A percentile compares a stretch with the other conserved stretches of the same genome.
Conservation (phyloP, 2,113 vertebrate species). For the Tursiops truncatus region DNA sequence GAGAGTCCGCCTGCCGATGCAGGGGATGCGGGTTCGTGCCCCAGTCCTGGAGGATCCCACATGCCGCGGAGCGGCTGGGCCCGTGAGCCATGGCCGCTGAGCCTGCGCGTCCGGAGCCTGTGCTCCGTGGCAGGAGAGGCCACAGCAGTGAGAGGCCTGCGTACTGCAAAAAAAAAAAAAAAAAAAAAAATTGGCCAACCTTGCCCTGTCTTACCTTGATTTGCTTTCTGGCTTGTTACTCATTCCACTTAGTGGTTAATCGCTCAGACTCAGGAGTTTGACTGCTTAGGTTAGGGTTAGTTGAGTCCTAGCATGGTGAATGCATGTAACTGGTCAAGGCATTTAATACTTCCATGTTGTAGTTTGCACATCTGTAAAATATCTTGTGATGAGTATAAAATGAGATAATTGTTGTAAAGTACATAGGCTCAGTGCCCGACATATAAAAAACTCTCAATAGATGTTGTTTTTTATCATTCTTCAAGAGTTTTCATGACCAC, state of each 20-base stretch:
- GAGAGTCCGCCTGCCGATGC: too few species aligned
- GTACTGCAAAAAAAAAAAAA: too few species aligned
- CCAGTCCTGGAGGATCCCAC: fast-evolving
- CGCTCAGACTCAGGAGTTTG: not conserved
- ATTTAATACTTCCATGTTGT: not conserved
- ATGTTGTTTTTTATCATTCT: not conserved
- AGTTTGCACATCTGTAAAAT: not conserved
- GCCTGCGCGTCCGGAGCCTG: too few species aligned
- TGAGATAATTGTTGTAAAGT: not conserved
- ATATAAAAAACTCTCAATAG: not conserved
- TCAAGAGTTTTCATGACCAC: not conserved
- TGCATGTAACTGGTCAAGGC: not conserved
- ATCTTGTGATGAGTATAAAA: not conserved
- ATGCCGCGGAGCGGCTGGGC: fast-evolving
- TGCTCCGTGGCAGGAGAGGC: too few species aligned
- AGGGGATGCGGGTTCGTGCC: too few species aligned
- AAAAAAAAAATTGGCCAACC: too few species aligned
- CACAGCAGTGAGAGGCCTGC: too few species aligned
- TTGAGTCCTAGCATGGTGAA: not conserved
- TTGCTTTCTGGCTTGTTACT: not conserved
- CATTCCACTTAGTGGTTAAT: not conserved
- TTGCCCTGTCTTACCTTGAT: not conserved
- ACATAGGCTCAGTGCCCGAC: not conserved
- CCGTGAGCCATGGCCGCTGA: too few species aligned
- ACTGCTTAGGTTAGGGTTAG: not conserved